Evolutionary conservation across 1,140 invertebrate species (phyloP).

Genomic region (Cotesia chilonis): DNA sequence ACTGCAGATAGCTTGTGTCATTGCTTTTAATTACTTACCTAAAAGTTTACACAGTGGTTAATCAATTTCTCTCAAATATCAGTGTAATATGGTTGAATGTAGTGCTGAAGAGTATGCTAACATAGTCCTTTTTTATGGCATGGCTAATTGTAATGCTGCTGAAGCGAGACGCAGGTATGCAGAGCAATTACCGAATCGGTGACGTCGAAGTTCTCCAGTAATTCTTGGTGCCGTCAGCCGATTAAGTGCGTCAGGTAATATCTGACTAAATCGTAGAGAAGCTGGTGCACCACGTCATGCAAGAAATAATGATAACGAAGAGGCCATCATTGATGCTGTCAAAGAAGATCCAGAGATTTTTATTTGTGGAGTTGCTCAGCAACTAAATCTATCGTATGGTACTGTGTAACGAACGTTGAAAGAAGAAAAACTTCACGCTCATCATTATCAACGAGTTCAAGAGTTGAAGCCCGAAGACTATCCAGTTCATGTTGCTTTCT

Average conservation of each 20-base stretch:
- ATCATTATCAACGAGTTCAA: constrained; percentile 24
- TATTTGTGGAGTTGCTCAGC: constrained; percentile 1
- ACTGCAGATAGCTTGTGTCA: too few species aligned
- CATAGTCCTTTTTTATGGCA: constrained; percentile 6
- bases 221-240: constrained; percentile 12
- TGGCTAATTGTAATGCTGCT: constrained; percentile 1
- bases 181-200: not conserved
- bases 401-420: constrained; percentile 23
- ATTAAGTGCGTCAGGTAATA: constrained; percentile 5
- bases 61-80: not conserved
- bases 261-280: constrained; percentile 17
- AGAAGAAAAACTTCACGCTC: constrained; percentile 5
- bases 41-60: too few species aligned
- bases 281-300: constrained; percentile 12
- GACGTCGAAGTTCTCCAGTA: not conserved
- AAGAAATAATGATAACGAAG: not conserved
- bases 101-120: constrained; percentile 1
- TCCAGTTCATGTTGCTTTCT: constrained; percentile 22
- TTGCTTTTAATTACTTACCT: too few species aligned
- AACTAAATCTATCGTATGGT: constrained; percentile 7
- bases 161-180: not conserved
- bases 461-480: constrained; percentile 2
- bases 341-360: constrained; percentile 5
- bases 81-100: constrained; percentile 18
- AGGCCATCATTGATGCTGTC: not conserved